phyloP scores from a whole-genome alignment of 2,797 vertebrate species.

The Epinephelus awoara region DNA sequence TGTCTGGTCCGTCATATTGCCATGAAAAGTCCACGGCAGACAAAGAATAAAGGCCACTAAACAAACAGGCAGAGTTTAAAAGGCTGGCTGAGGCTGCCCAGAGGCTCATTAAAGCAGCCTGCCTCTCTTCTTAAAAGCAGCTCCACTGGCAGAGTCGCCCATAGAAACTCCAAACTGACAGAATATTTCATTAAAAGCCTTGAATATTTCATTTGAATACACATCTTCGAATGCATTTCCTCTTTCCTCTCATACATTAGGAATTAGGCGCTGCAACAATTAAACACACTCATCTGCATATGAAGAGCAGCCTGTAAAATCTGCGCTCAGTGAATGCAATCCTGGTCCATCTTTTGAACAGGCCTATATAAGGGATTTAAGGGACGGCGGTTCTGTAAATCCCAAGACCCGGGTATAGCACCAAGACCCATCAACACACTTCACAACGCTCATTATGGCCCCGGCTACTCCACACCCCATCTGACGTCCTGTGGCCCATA shows the following conservation, averaged over 20 bases:
- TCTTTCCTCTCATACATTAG: conserved; percentile 74
- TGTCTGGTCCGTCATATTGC: conserved; percentile 45
- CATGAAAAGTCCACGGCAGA: conserved; percentile 46
- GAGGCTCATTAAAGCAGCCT: conserved; percentile 75
- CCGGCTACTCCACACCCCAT: conserved; percentile 37
- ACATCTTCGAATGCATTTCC: conserved; percentile 73
- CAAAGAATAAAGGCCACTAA: conserved; percentile 62
- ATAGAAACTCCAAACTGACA: conserved; percentile 79
- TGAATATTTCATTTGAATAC: conserved; percentile 85
- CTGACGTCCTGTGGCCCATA: conserved; percentile 62
- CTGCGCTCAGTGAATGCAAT: conserved; percentile 20
- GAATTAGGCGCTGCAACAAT: conserved; percentile 75
- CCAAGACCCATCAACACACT: conserved; percentile 44
- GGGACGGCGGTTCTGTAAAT: conserved; percentile 17
- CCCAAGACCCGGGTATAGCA: conserved; percentile 10
- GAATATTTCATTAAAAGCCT: conserved; percentile 82
- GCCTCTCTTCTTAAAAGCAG: conserved; percentile 72
- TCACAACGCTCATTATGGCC: conserved; percentile 55
- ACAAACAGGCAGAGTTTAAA: conserved; percentile 71
- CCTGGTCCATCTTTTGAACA: conserved; percentile 21
- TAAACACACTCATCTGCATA: conserved; percentile 77
- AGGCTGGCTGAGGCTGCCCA: conserved; percentile 57
- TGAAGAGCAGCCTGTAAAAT: conserved; percentile 67
- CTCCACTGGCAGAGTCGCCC: conserved; percentile 61
- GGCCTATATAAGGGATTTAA: conserved; percentile 9